Conservation (phyloP, 2,797 vertebrate species). For the Etheostoma nigrum region DNA sequence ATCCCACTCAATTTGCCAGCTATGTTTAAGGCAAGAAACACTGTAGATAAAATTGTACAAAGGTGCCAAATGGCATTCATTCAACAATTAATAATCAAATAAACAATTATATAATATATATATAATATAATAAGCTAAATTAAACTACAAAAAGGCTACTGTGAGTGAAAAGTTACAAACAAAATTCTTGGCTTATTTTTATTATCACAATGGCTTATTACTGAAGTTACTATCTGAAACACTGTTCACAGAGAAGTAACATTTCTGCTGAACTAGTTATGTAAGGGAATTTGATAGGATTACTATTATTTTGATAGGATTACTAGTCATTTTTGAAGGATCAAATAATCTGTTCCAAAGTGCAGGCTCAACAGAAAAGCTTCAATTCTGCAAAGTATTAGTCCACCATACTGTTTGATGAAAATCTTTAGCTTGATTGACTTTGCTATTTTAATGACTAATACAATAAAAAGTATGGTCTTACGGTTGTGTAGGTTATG, state of each 20-base stretch:
- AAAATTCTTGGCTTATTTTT: slow-evolving; percentile 18
- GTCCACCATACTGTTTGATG: neutral
- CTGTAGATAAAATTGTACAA: slow-evolving; percentile 8
- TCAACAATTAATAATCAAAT: neutral
- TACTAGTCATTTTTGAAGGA: slow-evolving; percentile 14
- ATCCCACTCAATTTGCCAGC: neutral
- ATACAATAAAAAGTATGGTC: neutral
- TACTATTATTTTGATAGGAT: slow-evolving; percentile 27
- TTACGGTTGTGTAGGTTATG: neutral
- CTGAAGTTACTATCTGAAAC: slow-evolving; percentile 7
- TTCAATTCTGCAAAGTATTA: slow-evolving; percentile 11
- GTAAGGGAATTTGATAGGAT: slow-evolving; percentile 33
- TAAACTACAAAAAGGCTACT: neutral
- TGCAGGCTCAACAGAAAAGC: slow-evolving; percentile 13
- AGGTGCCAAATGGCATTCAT: neutral
- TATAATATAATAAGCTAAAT: neutral
- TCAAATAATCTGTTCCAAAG: slow-evolving; percentile 17
- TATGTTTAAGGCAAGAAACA: neutral
- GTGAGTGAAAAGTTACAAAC: slow-evolving; percentile 27
- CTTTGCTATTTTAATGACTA: neutral
- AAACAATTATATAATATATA: neutral
- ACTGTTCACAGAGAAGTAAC: slow-evolving; percentile 3
- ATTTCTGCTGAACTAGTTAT: slow-evolving; percentile 18
- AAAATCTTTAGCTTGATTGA: neutral
- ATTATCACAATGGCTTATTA: slow-evolving; percentile 6